These are phyloP conservation scores for Coptodon bakossiorum DNA, from an alignment of 2,113 vertebrate genomes.

Conservation along the genomic window DNA sequence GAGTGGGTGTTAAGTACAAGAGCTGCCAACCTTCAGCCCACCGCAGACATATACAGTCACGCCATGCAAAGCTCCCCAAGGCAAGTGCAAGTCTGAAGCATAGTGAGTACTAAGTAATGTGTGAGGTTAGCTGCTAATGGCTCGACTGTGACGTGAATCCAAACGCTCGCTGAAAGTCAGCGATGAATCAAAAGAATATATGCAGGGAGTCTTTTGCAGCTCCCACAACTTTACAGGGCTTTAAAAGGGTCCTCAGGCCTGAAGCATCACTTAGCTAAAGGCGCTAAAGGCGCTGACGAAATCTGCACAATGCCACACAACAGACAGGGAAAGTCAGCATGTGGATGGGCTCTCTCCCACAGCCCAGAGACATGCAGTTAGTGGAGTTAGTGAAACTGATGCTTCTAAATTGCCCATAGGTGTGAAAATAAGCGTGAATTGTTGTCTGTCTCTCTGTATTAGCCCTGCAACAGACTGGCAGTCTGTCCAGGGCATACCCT, in stretches of 20 bases:
- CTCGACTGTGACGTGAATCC: neutral
- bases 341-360: neutral
- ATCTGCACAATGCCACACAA: neutral
- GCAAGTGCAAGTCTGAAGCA: neutral
- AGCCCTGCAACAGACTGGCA: neutral
- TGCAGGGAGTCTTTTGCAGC: neutral
- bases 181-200: neutral
- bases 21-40: constrained; percentile 40
- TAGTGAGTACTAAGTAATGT: neutral
- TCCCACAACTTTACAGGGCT: neutral
- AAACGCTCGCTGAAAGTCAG: neutral
- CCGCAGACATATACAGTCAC: neutral
- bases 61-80: neutral
- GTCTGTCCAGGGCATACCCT: neutral
- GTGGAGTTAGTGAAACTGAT: neutral
- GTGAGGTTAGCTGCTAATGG: neutral
- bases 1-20: constrained; percentile 37
- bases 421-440: neutral
- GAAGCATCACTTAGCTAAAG: neutral
- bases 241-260: neutral
- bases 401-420: neutral
- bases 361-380: neutral
- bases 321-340: neutral
- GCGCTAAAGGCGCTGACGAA: neutral
- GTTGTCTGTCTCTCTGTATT: neutral